Conservation (phyloP, 2,113 vertebrate species). For the Prionailurus viverrinus region DNA sequence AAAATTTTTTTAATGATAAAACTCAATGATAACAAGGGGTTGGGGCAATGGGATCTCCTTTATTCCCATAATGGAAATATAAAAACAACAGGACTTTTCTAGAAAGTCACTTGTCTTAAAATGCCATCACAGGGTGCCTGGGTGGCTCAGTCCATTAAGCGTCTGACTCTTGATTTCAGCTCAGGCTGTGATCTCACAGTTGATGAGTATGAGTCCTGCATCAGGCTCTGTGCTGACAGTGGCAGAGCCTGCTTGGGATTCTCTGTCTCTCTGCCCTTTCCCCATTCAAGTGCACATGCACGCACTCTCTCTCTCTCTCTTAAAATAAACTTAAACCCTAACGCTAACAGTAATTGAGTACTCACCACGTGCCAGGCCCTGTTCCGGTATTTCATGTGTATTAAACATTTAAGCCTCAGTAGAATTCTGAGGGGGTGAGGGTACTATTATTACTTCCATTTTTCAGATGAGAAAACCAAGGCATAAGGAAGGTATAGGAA, state of each 20-base stretch:
- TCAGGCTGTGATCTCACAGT: too few relatives aligned
- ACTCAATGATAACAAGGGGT: background rate
- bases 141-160: too few relatives aligned
- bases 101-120: slow-evolving; percentile 17
- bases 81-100: background rate
- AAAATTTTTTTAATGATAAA: background rate
- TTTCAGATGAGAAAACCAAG: background rate
- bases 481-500: background rate
- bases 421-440: background rate
- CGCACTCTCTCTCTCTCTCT: too few relatives aligned
- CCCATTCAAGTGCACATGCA: too few relatives aligned
- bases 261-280: too few relatives aligned
- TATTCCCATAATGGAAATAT: background rate
- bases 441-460: background rate
- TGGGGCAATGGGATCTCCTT: background rate
- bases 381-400: background rate
- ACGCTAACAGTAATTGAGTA: background rate
- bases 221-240: too few relatives aligned
- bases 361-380: background rate
- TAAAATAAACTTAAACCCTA: too few relatives aligned
- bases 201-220: too few relatives aligned
- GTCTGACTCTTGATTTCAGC: too few relatives aligned
- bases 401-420: background rate
- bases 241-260: too few relatives aligned
- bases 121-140: background rate